A percentile compares a stretch with the other conserved stretches of the same genome.
Conservation (phyloP, 2,113 vertebrate genomes). For the Sinocyclocheilus grahami region DNA sequence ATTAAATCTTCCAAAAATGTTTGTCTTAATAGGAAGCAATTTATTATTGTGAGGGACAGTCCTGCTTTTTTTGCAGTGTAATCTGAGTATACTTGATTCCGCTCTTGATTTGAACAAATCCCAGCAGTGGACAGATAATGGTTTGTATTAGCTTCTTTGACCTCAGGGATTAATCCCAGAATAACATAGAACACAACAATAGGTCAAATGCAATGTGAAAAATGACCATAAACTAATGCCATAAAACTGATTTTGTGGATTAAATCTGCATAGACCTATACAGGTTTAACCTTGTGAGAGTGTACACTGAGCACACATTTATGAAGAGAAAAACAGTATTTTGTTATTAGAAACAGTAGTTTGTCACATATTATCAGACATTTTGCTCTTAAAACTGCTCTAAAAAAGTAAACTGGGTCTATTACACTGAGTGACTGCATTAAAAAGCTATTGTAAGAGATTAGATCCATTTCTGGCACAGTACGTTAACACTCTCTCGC, state of each 20-base stretch:
- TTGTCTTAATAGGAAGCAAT: neutral
- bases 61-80: conserved; percentile 7
- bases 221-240: neutral
- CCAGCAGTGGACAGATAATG: conserved; percentile 48
- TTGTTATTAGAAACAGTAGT: neutral
- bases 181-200: conserved; percentile 34
- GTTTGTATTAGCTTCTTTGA: conserved; percentile 51
- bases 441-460: conserved; percentile 15
- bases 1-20: neutral
- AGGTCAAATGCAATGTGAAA: neutral
- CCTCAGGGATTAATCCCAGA: conserved; percentile 41
- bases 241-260: neutral
- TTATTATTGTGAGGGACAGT: conserved; percentile 21
- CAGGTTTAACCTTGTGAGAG: neutral
- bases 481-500: neutral
- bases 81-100: conserved; percentile 35
- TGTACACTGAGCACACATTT: neutral
- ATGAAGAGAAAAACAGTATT: neutral
- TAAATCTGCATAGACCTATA: neutral
- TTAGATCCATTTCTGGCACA: conserved; percentile 35
- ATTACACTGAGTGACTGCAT: conserved; percentile 35
- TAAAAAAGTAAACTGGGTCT: conserved; percentile 26
- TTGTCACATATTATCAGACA: neutral
- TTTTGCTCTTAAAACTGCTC: conserved; percentile 6
- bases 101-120: conserved; percentile 48